Percentiles rank a stretch among this genome's conserved stretches.
Evolutionary conservation across 2,113 vertebrate species (phyloP).

Genomic region (Chitala chitala): DNA sequence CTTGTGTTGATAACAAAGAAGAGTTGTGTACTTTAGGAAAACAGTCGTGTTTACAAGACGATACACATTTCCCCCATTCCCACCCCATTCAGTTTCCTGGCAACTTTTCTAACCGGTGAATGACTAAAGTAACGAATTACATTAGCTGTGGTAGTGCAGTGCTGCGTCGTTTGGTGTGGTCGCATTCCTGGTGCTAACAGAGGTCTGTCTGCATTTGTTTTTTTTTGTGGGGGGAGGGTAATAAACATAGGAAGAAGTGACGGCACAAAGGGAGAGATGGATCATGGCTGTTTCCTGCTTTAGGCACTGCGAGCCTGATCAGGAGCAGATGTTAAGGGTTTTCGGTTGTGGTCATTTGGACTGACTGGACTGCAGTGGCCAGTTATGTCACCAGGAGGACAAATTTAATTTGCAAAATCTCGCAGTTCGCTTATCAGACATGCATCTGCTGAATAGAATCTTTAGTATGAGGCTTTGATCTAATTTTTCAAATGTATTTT

Average conservation of each 20-base stretch:
- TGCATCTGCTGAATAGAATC: background rate
- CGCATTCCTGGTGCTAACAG: conserved; percentile 24
- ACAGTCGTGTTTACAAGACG: conserved; percentile 25
- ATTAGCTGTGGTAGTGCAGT: background rate
- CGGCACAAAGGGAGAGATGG: background rate
- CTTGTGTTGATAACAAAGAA: conserved; percentile 22
- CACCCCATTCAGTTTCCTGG: background rate
- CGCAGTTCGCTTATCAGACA: no score
- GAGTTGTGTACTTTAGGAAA: conserved; percentile 1
- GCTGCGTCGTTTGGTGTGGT: background rate
- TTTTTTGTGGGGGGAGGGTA: background rate
- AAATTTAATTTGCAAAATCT: background rate
- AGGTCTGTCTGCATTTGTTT: background rate
- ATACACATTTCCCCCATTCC: conserved; percentile 6
- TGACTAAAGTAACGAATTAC: background rate
- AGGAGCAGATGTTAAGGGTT: background rate
- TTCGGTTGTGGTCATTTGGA: background rate
- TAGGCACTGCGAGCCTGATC: background rate
- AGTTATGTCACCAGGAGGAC: no score
- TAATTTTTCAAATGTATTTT: background rate
- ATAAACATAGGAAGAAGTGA: background rate
- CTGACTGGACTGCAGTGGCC: background rate
- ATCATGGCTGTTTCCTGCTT: background rate
- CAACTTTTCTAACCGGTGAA: background rate
- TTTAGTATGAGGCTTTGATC: background rate